phyloP scores from a whole-genome alignment of 2,113 vertebrate species.

The Leiothrix lutea region DNA sequence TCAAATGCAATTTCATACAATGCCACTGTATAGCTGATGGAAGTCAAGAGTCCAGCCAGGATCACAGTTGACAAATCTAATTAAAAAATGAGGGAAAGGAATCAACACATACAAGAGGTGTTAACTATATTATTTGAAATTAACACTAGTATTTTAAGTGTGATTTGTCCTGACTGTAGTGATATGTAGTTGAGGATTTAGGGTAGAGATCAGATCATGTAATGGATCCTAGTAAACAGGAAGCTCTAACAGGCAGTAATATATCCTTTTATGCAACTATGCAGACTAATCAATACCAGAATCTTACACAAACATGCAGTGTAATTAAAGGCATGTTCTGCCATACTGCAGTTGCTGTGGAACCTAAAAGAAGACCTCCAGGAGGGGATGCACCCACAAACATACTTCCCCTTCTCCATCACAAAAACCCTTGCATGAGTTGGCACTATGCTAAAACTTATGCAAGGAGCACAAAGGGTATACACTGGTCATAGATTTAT shows the following conservation, averaged over 20 bases:
- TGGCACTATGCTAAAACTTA: background rate
- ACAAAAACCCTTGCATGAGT: background rate
- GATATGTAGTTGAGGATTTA: background rate
- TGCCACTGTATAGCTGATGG: background rate
- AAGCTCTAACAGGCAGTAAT: background rate
- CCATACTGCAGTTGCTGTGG: background rate
- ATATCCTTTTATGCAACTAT: background rate
- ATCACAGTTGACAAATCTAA: background rate
- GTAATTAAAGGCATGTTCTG: background rate
- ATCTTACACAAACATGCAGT: background rate
- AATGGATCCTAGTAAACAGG: background rate
- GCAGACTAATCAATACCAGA: background rate
- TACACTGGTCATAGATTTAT: background rate
- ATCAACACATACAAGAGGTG: background rate
- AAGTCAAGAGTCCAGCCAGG: background rate
- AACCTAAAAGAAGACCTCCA: background rate
- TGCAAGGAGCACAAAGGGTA: rapidly evolving
- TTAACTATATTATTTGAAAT: background rate
- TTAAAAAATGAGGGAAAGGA: background rate
- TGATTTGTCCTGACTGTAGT: background rate
- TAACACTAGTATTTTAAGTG: background rate
- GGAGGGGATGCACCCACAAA: background rate
- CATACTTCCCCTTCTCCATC: background rate
- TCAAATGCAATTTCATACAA: background rate
- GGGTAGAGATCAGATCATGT: background rate